Evolutionary conservation across 2,113 vertebrate species (phyloP), one percentile per base, ranked within the genome.

Genomic region (Strix uralensis): DNA sequence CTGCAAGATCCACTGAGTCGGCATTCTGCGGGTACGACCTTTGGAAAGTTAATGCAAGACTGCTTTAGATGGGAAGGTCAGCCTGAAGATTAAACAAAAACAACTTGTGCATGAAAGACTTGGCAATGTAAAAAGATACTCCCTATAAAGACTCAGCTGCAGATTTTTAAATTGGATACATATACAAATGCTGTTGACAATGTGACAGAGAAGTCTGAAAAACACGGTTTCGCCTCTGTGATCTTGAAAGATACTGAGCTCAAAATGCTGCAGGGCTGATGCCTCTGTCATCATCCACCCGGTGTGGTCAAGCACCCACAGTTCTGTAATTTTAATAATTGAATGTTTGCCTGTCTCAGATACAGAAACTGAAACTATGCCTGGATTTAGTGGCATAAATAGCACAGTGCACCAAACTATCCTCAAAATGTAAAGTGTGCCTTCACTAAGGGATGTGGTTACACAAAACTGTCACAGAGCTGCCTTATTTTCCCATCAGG

Each of bases 1-100:
- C 18, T 15, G n/a, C 19, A 4, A 49, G 79, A 36, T 55, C n/a
- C 27, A 40, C 81, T 61, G 92, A 32, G 15, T 44, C 1, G 4
- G 61, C 88, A 25, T 49, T 47, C 46, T 63, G 86, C 66, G 38
- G 63, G 4, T 6, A 25, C 1, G 5, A 67, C 86, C 82, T 90
- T 82, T 54, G 88, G 66, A 55, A 94, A 90, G 88, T 67, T 54
- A 54, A 72, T 82, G 59, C 59, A 18, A 47, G 71, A 10, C 46
- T 54, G 46, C 18, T 22, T 70, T 15, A 29, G 32, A 67, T 15
- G 27, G 79, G 70, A 93, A 92, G 88, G 77, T 59, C 62, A 51
- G 52, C 19, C 63, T 46, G 58, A 55, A 71, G 74, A 82, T 88
- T 13, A 70, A 82, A 90, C 36, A 62, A 54, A 82, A 74, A 0